phyloP scores from a whole-genome alignment of 2,797 vertebrate species.

The Ceryle rudis region DNA sequence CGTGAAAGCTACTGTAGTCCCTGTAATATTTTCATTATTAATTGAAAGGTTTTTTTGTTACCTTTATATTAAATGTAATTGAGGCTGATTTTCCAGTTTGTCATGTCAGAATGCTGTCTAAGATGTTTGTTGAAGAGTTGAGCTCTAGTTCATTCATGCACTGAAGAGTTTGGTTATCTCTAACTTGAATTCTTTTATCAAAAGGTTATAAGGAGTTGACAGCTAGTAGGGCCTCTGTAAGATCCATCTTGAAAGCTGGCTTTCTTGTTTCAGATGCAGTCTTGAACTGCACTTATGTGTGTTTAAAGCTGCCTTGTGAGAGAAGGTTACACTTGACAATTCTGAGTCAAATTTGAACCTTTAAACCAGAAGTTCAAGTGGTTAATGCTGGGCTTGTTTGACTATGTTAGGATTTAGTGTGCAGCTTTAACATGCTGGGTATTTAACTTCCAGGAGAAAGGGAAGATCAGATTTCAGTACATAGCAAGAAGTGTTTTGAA shows the following conservation, averaged over 20 bases:
- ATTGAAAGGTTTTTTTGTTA: neutral
- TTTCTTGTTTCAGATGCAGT: constrained; percentile 27
- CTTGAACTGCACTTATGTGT: constrained; percentile 28
- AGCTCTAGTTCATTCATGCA: neutral
- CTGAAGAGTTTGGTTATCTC: constrained; percentile 11
- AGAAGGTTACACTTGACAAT: constrained; percentile 51
- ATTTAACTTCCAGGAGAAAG: constrained; percentile 46
- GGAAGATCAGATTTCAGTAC: constrained; percentile 54
- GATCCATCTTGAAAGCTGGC: neutral
- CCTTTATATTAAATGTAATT: neutral
- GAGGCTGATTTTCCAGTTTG: neutral
- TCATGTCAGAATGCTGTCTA: neutral
- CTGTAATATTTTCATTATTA: neutral
- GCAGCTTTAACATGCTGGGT: constrained; percentile 8
- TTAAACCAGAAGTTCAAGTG: constrained; percentile 62
- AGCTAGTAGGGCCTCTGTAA: constrained; percentile 5
- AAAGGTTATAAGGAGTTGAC: constrained; percentile 41
- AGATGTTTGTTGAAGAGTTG: neutral
- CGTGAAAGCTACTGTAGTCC: neutral
- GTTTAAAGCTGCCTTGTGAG: constrained; percentile 47
- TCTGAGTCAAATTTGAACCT: constrained; percentile 54
- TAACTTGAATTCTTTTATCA: constrained; percentile 43
- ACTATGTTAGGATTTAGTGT: constrained; percentile 64
- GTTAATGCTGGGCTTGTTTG: constrained; percentile 66
- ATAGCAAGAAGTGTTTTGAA: constrained; percentile 40